Percentiles rank a stretch among this genome's conserved stretches.
Evolutionary conservation across 2,113 vertebrate species (phyloP).

Genomic region (Riparia riparia): DNA sequence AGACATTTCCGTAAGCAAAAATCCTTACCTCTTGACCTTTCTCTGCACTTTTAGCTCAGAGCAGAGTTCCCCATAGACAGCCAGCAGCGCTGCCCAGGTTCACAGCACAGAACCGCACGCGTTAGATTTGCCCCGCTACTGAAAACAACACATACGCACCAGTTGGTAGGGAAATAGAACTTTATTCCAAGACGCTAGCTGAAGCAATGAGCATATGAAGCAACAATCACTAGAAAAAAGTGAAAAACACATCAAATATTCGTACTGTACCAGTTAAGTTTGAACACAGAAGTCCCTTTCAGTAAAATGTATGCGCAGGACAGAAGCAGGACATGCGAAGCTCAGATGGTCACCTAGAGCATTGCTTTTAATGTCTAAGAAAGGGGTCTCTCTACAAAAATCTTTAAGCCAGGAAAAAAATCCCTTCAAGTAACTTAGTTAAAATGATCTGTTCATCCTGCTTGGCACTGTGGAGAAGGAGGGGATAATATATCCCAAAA

Average conservation of each 20-base stretch:
- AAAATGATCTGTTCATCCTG: neutral
- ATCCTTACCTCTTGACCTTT: constrained; percentile 31
- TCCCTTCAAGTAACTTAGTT: constrained; percentile 1
- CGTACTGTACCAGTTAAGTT: neutral
- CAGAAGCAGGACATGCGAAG: neutral
- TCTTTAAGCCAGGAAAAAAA: constrained; percentile 5
- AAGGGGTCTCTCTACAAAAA: neutral
- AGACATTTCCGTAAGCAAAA: neutral
- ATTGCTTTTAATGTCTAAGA: neutral
- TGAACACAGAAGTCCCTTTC: neutral
- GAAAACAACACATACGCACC: constrained; percentile 14
- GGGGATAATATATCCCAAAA: constrained; percentile 76
- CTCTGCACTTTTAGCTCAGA: constrained; percentile 25
- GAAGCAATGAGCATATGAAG: constrained; percentile 53
- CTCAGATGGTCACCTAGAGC: neutral
- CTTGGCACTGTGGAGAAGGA: constrained; percentile 12
- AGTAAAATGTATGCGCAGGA: neutral
- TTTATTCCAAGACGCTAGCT: constrained; percentile 57
- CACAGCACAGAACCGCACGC: fast-evolving
- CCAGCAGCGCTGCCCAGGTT: neutral
- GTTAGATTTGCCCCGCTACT: neutral
- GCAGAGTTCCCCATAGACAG: constrained; percentile 21
- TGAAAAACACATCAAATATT: constrained; percentile 14
- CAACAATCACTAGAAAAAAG: constrained; percentile 26
- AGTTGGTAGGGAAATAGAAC: constrained; percentile 32